A percentile compares a stretch with the other conserved stretches of the same genome.
phyloP scores from a whole-genome alignment of 2,113 vertebrate genomes.

The Tauraco erythrolophus region DNA sequence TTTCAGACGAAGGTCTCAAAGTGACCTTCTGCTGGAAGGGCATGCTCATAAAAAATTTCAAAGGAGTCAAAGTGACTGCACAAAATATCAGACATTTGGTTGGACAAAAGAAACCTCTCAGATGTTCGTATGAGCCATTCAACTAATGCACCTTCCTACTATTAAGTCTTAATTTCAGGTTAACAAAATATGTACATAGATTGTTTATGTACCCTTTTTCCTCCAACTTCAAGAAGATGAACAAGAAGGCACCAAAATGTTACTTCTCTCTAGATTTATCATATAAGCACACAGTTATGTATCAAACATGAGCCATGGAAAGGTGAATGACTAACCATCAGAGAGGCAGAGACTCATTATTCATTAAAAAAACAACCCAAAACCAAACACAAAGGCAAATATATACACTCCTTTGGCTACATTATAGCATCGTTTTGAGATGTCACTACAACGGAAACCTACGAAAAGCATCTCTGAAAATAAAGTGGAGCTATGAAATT shows the following conservation, averaged over 20 bases:
- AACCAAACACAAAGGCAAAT: neutral
- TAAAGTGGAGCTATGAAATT: neutral
- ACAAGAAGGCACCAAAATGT: neutral
- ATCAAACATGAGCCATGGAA: neutral
- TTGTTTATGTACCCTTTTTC: neutral
- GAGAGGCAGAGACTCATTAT: neutral
- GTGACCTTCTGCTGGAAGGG: neutral
- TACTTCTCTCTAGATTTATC: neutral
- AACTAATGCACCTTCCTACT: neutral
- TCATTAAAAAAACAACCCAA: neutral
- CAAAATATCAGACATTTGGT: neutral
- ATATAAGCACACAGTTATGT: neutral
- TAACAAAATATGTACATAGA: neutral
- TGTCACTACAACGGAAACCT: conserved; percentile 30
- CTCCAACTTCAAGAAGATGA: neutral
- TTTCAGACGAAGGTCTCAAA: neutral
- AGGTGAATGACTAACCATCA: neutral
- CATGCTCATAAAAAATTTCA: neutral
- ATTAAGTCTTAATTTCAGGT: neutral
- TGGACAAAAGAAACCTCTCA: neutral
- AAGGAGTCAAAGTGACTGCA: neutral
- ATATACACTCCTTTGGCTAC: neutral
- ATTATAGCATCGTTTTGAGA: conserved; percentile 2
- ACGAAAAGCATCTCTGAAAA: conserved; percentile 27
- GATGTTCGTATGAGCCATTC: neutral